Percentiles rank a stretch among this genome's conserved stretches.
These are phyloP conservation scores for Drosophila mayaguana DNA, from an alignment of 2,888 invertebrate genomes.

Conservation along the genomic window DNA sequence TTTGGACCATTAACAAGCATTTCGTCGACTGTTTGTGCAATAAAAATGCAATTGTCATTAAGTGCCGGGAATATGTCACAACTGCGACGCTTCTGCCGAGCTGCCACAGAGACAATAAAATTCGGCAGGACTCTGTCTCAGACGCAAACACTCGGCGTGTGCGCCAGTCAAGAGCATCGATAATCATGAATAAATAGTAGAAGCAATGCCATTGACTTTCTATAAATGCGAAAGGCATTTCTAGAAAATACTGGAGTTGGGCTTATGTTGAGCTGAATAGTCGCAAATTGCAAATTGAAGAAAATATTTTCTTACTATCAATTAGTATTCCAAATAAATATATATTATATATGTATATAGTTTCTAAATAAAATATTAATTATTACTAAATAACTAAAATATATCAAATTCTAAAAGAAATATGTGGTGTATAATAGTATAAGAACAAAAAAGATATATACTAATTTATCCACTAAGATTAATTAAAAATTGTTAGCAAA, in stretches of 20 bases:
- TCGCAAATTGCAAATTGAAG: neutral
- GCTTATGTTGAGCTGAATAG: neutral
- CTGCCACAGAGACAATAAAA: constrained; percentile 7
- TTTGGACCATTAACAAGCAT: constrained; percentile 78
- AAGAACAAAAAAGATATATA: too few species aligned
- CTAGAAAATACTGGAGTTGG: neutral
- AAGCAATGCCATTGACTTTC: constrained; percentile 7
- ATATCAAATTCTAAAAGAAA: too few species aligned
- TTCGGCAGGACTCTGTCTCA: constrained; percentile 10
- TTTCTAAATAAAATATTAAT: too few species aligned
- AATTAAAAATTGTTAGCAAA: too few species aligned
- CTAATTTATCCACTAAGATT: too few species aligned
- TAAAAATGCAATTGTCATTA: constrained; percentile 83
- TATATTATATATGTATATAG: too few species aligned
- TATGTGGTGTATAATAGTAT: too few species aligned
- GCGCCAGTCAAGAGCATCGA: constrained; percentile 15
- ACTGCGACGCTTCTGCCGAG: constrained; percentile 43
- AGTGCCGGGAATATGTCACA: constrained; percentile 66
- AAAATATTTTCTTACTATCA: too few species aligned
- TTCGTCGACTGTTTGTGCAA: constrained; percentile 77
- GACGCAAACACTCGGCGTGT: constrained; percentile 3
- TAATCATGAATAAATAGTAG: constrained; percentile 17
- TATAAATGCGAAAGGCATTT: neutral
- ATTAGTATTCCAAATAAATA: too few species aligned
- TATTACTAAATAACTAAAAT: too few species aligned